Evolutionary conservation across 2,797 vertebrate species (phyloP), one percentile per base, ranked within the genome.

Genomic region (Mareca strepera): DNA sequence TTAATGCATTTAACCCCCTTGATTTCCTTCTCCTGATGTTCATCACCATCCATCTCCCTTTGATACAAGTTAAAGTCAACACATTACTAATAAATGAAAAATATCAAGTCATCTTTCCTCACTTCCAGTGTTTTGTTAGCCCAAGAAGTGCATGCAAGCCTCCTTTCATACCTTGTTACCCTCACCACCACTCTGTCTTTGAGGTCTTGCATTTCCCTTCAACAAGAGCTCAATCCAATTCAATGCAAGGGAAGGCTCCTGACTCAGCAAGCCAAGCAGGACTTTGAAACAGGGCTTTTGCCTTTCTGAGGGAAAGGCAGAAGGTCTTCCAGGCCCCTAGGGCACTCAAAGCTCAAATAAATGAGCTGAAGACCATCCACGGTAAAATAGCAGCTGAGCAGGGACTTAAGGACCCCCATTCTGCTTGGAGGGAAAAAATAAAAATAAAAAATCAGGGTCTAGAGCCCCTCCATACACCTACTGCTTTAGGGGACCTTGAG

Each of bases 391-490:
- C 9, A 66, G 17, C 53, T 84, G 10, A 84, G 39, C 26, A 37
- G 48, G 21, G 53, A 70, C n/a, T 41, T 52, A 39, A 62, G 25
- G 53, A 9, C 13, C 35, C 55, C n/a, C 46, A 56, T 28, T 56
- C 21, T 20, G 11, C 56, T 31, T 5, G 35, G 25, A 60, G 7
- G 23, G 31, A 17, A 60, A 52, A 28, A 26, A 37, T 28, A 12
- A 5, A 60, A 60, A 18, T 48, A 48, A 48, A 25, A 60, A 39
- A 18, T 55, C 3, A 29, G 26, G 18, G 33, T 48, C 25, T 37
- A 53, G 35, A 39, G 5, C 4, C 28, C 4, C 28, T 80, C 25
- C 25, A 21, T 1, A 31, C 0, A 0, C 33, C 43, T 43, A 82
- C 50, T 39, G 62, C 52, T 72, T 76, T 44, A 12, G 39, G 28